These are phyloP conservation scores for Eleginops maclovinus DNA, from an alignment of 2,113 vertebrate genomes.

Conservation along the genomic window DNA sequence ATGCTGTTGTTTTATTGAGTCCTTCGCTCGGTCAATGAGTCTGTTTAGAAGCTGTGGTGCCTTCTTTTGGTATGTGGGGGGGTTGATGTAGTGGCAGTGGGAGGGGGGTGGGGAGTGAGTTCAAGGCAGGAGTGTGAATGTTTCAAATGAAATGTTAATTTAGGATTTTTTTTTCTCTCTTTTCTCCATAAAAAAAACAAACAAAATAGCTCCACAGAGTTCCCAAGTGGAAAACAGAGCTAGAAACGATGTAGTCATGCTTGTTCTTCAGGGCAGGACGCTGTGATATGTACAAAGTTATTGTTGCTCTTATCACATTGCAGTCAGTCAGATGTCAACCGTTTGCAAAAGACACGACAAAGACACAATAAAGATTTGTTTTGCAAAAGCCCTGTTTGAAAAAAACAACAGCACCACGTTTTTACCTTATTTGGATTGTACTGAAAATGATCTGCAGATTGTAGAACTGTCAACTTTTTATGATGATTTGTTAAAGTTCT, in stretches of 20 bases:
- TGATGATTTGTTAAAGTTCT: conserved; percentile 27
- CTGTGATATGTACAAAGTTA: conserved; percentile 66
- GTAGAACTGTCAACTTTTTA: conserved; percentile 12
- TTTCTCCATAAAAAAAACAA: conserved; percentile 46
- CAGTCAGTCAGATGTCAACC: conserved; percentile 56
- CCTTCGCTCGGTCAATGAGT: conserved; percentile 71
- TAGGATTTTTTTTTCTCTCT: conserved; percentile 49
- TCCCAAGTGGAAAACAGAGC: conserved; percentile 57
- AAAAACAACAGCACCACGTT: conserved; percentile 3
- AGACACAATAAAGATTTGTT: conserved; percentile 9
- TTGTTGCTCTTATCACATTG: conserved; percentile 56
- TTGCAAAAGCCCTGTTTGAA: neutral
- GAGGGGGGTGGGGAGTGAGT: conserved; percentile 35
- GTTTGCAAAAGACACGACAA: conserved; percentile 50
- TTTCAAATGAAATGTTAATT: conserved; percentile 77
- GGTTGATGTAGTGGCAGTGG: conserved; percentile 63
- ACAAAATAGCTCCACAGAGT: conserved; percentile 36
- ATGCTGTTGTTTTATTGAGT: conserved; percentile 73
- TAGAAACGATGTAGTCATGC: conserved; percentile 59
- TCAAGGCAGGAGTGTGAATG: conserved; percentile 78
- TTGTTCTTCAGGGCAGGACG: conserved; percentile 64
- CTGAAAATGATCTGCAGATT: conserved; percentile 68
- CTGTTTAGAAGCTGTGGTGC: conserved; percentile 87
- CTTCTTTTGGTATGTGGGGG: conserved; percentile 85
- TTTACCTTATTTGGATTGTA: conserved; percentile 52